Evolutionary conservation across 2,888 invertebrate species (phyloP).

Genomic region (Aquatica leii): DNA sequence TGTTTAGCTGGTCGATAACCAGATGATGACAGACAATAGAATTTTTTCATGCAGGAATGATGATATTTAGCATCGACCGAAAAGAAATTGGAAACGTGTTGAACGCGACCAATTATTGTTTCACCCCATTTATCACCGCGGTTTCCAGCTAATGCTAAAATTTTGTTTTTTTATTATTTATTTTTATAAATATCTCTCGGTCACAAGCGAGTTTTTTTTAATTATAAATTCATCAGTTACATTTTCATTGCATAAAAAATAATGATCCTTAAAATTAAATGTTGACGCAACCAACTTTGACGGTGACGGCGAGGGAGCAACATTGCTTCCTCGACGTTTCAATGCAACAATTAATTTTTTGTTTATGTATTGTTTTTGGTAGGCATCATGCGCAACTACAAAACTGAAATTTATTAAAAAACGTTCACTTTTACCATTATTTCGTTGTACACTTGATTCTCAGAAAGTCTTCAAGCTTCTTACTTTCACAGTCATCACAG

Average conservation of each 20-base stretch:
- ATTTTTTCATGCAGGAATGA: too few species aligned
- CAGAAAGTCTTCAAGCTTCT: not conserved
- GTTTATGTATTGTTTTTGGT: too few species aligned
- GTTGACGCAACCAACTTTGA: not conserved
- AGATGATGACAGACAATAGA: not conserved
- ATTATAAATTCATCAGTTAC: not conserved
- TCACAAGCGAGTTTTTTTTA: too few species aligned
- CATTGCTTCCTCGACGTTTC: not conserved
- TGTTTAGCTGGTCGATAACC: not conserved
- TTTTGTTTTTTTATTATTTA: too few species aligned
- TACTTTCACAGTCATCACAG: too few species aligned
- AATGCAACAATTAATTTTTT: too few species aligned
- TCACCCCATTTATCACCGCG: not conserved
- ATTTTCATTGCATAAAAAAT: not conserved
- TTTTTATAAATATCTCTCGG: too few species aligned
- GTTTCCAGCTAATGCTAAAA: not conserved
- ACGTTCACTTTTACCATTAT: not conserved
- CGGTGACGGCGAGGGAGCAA: not conserved
- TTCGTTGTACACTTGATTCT: not conserved
- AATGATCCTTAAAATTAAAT: not conserved
- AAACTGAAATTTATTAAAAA: not conserved
- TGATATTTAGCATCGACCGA: not conserved
- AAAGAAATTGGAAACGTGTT: not conserved
- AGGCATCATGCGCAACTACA: too few species aligned
- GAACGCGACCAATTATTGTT: not conserved